phyloP scores from a whole-genome alignment of 2,797 vertebrate genomes.

The Setipinna tenuifilis region DNA sequence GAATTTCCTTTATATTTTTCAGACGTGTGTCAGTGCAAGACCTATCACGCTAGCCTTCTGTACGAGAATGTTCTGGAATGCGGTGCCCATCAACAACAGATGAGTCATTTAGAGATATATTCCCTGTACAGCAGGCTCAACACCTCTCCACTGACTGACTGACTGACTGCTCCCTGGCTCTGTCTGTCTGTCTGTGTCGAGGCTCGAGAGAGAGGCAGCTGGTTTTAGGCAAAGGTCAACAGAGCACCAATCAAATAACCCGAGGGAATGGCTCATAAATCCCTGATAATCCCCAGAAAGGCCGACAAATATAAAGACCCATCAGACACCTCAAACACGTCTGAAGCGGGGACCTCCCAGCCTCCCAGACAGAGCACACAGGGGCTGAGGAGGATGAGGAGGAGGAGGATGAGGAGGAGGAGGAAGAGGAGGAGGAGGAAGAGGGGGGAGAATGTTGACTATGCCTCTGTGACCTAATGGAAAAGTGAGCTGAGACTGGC shows the following conservation, averaged over 20 bases:
- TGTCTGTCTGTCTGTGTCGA: background rate
- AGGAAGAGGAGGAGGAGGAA: conserved; percentile 42
- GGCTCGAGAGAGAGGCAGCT: background rate
- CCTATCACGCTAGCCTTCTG: background rate
- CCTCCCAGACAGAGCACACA: conserved; percentile 8
- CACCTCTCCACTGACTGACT: background rate
- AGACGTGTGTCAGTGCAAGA: background rate
- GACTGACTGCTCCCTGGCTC: background rate
- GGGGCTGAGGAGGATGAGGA: conserved; percentile 48
- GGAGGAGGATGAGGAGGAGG: conserved; percentile 52
- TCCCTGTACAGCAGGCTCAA: background rate
- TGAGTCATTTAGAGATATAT: background rate
- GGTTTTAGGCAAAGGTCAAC: conserved; percentile 11
- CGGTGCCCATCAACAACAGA: background rate
- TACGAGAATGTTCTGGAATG: background rate
- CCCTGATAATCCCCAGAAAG: conserved; percentile 2
- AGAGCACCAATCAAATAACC: conserved; percentile 21
- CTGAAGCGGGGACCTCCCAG: background rate
- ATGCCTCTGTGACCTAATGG: conserved; percentile 8
- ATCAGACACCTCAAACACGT: conserved; percentile 5
- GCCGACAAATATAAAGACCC: conserved; percentile 1
- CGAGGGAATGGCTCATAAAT: background rate
- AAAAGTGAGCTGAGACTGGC: background rate
- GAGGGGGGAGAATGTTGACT: background rate
- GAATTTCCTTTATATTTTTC: background rate